phyloP scores from a whole-genome alignment of 2,888 invertebrate genomes.

The Capitulum mitella region DNA sequence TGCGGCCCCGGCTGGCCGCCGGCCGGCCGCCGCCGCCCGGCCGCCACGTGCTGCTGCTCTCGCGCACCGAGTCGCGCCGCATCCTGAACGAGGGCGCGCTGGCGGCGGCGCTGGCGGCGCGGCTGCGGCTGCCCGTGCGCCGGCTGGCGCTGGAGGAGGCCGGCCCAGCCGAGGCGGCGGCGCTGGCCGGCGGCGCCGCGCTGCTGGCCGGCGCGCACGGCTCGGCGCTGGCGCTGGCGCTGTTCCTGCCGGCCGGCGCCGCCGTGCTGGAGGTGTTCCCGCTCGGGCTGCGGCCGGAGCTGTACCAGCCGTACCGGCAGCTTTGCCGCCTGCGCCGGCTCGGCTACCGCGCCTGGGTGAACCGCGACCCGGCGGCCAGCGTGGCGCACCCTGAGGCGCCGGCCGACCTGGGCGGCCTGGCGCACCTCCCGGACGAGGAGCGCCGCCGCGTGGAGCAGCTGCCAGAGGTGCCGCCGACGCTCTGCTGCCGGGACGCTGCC shows the following conservation, averaged over 20 bases:
- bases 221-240: conserved; percentile 44
- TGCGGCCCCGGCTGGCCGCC: not conserved
- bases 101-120: not conserved
- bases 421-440: conserved; percentile 41
- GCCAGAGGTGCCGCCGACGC: conserved; percentile 43
- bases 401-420: conserved; percentile 43
- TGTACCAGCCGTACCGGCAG: conserved; percentile 47
- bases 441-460: conserved; percentile 41
- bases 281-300: conserved; percentile 45
- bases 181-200: conserved; percentile 55
- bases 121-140: not conserved
- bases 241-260: conserved; percentile 44
- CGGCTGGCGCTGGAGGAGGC: conserved; percentile 46
- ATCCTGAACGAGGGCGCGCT: not conserved
- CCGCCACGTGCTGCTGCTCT: not conserved
- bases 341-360: conserved; percentile 46
- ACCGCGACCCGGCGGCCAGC: conserved; percentile 41
- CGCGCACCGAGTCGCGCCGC: not conserved
- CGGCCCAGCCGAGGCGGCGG: conserved; percentile 88
- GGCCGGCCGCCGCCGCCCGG: not conserved
- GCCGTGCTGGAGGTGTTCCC: conserved; percentile 49
- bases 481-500: conserved; percentile 47
- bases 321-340: conserved; percentile 42
- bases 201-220: conserved; percentile 47
- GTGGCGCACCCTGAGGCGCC: conserved; percentile 43